Evolutionary conservation across 2,888 invertebrate genomes (phyloP), one percentile per base, ranked within the genome.

Genomic region (Erannis defoliaria): DNA sequence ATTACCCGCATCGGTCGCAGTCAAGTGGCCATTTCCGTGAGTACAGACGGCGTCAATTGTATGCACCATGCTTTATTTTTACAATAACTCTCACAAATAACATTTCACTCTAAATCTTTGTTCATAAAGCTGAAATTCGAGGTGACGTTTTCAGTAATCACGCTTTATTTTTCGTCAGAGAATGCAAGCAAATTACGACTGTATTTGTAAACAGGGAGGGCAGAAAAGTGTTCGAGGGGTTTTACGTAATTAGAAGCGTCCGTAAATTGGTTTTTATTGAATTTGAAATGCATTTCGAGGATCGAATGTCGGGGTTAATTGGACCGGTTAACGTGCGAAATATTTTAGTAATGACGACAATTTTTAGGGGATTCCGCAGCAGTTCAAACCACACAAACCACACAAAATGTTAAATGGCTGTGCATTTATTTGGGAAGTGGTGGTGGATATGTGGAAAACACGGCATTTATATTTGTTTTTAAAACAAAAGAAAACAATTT

Each of bases 11-110:
- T 86, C 75, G 70, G 72, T 69, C 73, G 74, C 68, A 67, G 70
- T 74, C 80, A 89, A 89, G 75, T 88, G 86, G 77, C 57, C 70
- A 77, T 77, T 85, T 89, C 89, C 88, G 78, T 71, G 70, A 64
- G 64, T 70, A 72, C 82, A 81, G 86, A 84, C 85, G 75, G 68
- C 73, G 76, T 65, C 86, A 85, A 85, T 86, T 84, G 85, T 78
- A 69, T 75, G 78, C 73, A 70, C 69, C 70, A 68, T 75, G 75
- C 72, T 83, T 83, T 79, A 82, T 84, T 84, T 81, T 73, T 71
- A 66, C 61, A 62, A 66, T 9, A 19, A 48, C 48, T 33, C 19
- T 19, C 16, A 1, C 38, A 46, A 2, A 14, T 21, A 0, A 68
- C 42, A 58, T 42, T 63, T 23, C 43, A 53, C 48, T 59, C 29